phyloP scores from a whole-genome alignment of 2,113 vertebrate genomes.

The Campylomormyrus tamandua region DNA sequence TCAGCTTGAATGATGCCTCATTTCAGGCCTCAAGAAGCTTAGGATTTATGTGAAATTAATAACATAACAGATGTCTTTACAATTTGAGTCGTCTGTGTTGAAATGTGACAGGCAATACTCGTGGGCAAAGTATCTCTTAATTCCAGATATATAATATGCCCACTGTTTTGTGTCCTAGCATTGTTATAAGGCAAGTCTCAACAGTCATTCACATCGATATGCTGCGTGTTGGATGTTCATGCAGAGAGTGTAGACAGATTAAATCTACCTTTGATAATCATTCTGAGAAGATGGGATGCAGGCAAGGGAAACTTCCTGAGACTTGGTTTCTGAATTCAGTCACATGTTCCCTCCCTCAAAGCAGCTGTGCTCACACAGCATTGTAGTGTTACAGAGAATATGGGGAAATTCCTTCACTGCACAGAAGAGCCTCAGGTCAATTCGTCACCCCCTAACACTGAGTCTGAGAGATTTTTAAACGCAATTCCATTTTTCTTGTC shows the following conservation, averaged over 20 bases:
- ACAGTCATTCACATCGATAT: constrained; percentile 49
- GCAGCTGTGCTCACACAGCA: constrained; percentile 60
- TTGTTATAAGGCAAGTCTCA: constrained; percentile 66
- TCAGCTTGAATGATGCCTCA: constrained; percentile 91
- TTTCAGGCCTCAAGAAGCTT: constrained; percentile 93
- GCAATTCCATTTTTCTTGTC: constrained; percentile 42
- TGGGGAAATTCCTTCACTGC: constrained; percentile 43
- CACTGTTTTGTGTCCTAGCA: constrained; percentile 69
- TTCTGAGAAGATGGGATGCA: constrained; percentile 39
- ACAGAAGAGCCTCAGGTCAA: constrained; percentile 58
- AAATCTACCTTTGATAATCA: constrained; percentile 41
- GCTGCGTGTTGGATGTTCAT: constrained; percentile 65
- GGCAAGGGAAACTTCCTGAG: constrained; percentile 52
- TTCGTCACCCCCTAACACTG: constrained; percentile 8
- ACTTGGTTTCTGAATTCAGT: constrained; percentile 50
- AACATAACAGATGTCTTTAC: constrained; percentile 95
- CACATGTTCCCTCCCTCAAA: constrained; percentile 43
- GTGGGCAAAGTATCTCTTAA: constrained; percentile 62
- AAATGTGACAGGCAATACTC: constrained; percentile 66
- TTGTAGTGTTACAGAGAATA: constrained; percentile 61
- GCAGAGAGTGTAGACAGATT: constrained; percentile 47
- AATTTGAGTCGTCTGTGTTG: constrained; percentile 74
- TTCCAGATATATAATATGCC: constrained; percentile 82
- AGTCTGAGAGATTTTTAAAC: constrained; percentile 39
- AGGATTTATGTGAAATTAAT: constrained; percentile 99